These are phyloP conservation scores for Arizona elegans DNA, from an alignment of 2,113 vertebrate species.

Conservation along the genomic window DNA sequence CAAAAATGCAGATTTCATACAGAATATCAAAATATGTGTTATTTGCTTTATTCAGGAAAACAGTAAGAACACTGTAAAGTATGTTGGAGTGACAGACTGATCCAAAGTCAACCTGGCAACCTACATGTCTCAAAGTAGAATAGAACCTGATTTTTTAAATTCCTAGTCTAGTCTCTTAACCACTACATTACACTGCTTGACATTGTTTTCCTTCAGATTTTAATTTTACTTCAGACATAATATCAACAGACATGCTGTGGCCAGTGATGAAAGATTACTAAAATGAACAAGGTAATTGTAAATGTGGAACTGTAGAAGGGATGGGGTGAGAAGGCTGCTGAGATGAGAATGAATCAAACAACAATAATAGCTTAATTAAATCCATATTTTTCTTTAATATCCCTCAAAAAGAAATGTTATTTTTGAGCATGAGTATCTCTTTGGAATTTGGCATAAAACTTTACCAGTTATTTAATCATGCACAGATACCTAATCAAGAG, in stretches of 20 bases:
- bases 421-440: background rate
- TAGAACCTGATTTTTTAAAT: background rate
- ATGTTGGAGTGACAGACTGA: background rate
- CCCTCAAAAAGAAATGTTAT: background rate
- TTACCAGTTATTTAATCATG: too few relatives aligned
- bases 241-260: background rate
- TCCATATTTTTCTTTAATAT: background rate
- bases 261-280: background rate
- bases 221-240: background rate
- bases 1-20: background rate
- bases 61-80: background rate
- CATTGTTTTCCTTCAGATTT: background rate
- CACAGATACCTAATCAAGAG: too few relatives aligned
- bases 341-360: background rate
- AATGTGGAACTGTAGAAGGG: background rate
- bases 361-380: background rate
- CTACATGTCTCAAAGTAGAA: background rate
- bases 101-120: background rate
- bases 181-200: background rate
- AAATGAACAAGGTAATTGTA: background rate
- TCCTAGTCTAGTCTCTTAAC: background rate
- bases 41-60: background rate
- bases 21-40: background rate
- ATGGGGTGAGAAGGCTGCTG: background rate
- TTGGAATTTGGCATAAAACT: background rate